These are phyloP conservation scores for Pseudomyrmex flavicornis DNA, from an alignment of 1,140 invertebrate genomes.

Conservation along the genomic window DNA sequence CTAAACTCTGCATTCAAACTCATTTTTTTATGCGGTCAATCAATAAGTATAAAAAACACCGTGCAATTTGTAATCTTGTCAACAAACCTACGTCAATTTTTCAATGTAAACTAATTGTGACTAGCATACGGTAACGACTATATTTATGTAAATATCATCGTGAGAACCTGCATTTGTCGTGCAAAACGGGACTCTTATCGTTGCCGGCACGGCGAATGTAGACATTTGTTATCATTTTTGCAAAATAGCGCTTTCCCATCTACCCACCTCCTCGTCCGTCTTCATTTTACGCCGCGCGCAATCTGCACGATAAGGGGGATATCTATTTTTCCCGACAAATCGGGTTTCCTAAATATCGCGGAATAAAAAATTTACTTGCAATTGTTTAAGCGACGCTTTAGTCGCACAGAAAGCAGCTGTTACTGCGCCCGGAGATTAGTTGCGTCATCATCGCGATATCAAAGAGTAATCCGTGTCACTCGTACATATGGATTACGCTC, in stretches of 20 bases:
- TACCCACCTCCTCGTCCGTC: constrained; percentile 30
- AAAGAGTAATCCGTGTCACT: constrained; percentile 12
- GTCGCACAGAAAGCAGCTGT: constrained; percentile 9
- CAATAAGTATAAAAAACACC: constrained; percentile 1
- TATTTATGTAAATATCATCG: constrained; percentile 56
- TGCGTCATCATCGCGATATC: not conserved
- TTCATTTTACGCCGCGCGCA: constrained; percentile 49
- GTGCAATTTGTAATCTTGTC: not conserved
- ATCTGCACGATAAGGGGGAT: constrained; percentile 45
- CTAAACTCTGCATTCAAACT: not conserved
- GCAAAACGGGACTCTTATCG: constrained; percentile 45
- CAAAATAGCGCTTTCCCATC: constrained; percentile 35
- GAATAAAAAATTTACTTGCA: constrained; percentile 35
- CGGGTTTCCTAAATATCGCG: constrained; percentile 11
- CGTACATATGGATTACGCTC: not conserved
- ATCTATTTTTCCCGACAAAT: constrained; percentile 52
- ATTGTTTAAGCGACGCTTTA: not conserved
- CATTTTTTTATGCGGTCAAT: not conserved
- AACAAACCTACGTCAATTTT: not conserved
- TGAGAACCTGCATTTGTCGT: constrained; percentile 35
- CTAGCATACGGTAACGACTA: not conserved
- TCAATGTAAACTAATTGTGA: constrained; percentile 17
- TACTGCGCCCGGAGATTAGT: constrained; percentile 7
- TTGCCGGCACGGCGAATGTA: constrained; percentile 25
- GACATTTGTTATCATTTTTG: constrained; percentile 54